Evolutionary conservation across 2,113 vertebrate genomes (phyloP), one percentile per base, ranked within the genome.

Genomic region (Porphyrio hochstetteri): DNA sequence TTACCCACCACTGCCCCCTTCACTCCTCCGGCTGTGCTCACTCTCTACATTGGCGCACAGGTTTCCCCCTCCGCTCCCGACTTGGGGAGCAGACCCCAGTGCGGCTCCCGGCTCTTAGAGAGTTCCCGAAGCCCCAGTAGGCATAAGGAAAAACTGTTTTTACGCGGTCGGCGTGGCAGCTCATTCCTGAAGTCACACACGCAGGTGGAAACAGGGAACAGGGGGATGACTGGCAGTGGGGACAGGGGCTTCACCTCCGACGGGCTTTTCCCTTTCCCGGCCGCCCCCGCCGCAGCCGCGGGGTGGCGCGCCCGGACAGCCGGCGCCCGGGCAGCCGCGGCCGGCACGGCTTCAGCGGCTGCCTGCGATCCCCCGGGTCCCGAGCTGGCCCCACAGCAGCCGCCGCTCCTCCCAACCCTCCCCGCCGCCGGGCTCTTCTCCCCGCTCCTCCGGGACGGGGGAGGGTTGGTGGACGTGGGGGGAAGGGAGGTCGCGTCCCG

Each of bases 261-360:
- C 17, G 7, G 20, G 55, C 7, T 9, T 40, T 21, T 23, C 18
- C 28, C 19, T 12, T 7, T 7, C 61, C 19, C 42, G 4, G 61
- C 76, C 33, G 69, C 6, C 12, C 76, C 23, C 11, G 2, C 10
- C 15, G 16, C 9, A 55, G 77, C 97, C 98, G 86, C 96, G 65
- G 96, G 98, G 75, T 74, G 97, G 97, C 97, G 95, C 82, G 65
- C 52, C 59, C 59, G 76, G 82, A 82, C 92, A 68, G 44, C 17
- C 27, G 25, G 33, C 28, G 11, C 5, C 29, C 5, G 60, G 11
- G 27, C 18, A 13, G 8, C 23, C 7, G 48, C 52, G 12, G 13
- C 59, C 33, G 52, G 14, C 28, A 20, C 50, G 2, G 69, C 1
- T 11, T 20, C 8, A 11, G 33, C 69, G 50, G 8, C 42, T 5